Evolutionary conservation across 1,140 invertebrate species (phyloP).

Genomic region (Gonioctena quinquepunctata): DNA sequence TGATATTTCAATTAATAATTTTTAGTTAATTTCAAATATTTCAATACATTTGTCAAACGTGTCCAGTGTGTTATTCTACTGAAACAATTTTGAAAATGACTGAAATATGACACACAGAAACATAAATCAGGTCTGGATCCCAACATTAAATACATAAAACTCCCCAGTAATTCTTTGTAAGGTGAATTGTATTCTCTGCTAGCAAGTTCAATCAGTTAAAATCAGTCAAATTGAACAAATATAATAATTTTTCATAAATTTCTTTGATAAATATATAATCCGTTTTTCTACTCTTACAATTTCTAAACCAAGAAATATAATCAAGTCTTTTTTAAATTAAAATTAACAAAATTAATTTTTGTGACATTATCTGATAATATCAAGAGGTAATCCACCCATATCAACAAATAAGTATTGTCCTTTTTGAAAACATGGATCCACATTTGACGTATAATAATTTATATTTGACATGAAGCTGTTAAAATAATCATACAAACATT

Average conservation of each 20-base stretch:
- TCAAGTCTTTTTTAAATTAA: slow-evolving; percentile 12
- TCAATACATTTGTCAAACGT: slow-evolving; percentile 10
- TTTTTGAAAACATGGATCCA: slow-evolving; percentile 50
- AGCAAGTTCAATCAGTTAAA: slow-evolving; percentile 6
- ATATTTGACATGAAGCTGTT: neutral
- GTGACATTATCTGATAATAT: too few relatives aligned
- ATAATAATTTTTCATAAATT: neutral
- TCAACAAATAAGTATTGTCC: too few relatives aligned
- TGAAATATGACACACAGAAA: slow-evolving; percentile 18
- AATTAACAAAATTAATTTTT: too few relatives aligned
- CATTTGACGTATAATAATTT: slow-evolving; percentile 28
- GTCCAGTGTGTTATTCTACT: slow-evolving; percentile 7
- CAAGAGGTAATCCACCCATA: too few relatives aligned
- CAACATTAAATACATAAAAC: slow-evolving; percentile 17
- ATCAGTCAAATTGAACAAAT: too few relatives aligned
- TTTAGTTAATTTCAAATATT: neutral
- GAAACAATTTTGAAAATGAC: slow-evolving; percentile 22
- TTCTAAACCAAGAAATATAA: slow-evolving; percentile 22
- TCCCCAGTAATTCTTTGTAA: neutral
- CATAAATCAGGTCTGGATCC: slow-evolving; percentile 23
- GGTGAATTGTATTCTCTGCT: slow-evolving; percentile 15
- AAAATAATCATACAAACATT: slow-evolving; percentile 39
- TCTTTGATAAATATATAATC: slow-evolving; percentile 6
- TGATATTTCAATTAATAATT: neutral
- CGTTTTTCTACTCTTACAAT: slow-evolving; percentile 16